Evolutionary conservation across 2,888 invertebrate genomes (phyloP).

Genomic region (Acanthococcus lagerstroemiae): DNA sequence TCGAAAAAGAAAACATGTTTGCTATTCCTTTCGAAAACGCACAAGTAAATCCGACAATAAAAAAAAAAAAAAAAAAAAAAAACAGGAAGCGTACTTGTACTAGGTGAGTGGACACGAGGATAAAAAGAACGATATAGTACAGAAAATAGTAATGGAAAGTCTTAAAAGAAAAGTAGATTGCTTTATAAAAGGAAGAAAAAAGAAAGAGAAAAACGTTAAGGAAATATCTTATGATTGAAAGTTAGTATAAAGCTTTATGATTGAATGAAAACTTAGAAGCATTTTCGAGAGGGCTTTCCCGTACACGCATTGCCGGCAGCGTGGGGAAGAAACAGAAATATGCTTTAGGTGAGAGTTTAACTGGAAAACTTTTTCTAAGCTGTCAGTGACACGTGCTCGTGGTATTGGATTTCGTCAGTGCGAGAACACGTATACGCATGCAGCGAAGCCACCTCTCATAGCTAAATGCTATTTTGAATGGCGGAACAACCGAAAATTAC

Average conservation of each 20-base stretch:
- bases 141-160: constrained; percentile 25
- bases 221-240: constrained; percentile 23
- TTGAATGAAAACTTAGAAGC: constrained; percentile 20
- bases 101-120: constrained; percentile 18
- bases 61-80: neutral
- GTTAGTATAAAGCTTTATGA: constrained; percentile 25
- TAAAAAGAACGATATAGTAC: constrained; percentile 2
- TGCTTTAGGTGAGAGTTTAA: constrained; percentile 20
- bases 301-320: neutral
- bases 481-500: too few species aligned
- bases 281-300: constrained; percentile 11
- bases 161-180: constrained; percentile 26
- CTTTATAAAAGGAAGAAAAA: constrained; percentile 12
- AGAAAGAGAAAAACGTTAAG: constrained; percentile 17
- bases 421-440: neutral
- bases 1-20: constrained; percentile 7
- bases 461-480: too few species aligned
- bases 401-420: constrained; percentile 3
- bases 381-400: constrained; percentile 16
- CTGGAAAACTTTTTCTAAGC: constrained; percentile 20
- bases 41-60: neutral
- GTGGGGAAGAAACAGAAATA: constrained; percentile 22
- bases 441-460: neutral
- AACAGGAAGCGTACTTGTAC: neutral
- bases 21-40: too few species aligned